A percentile compares a stretch with the other conserved stretches of the same genome.
Evolutionary conservation across 2,888 invertebrate genomes (phyloP).

Genomic region (Proisotoma minuta): DNA sequence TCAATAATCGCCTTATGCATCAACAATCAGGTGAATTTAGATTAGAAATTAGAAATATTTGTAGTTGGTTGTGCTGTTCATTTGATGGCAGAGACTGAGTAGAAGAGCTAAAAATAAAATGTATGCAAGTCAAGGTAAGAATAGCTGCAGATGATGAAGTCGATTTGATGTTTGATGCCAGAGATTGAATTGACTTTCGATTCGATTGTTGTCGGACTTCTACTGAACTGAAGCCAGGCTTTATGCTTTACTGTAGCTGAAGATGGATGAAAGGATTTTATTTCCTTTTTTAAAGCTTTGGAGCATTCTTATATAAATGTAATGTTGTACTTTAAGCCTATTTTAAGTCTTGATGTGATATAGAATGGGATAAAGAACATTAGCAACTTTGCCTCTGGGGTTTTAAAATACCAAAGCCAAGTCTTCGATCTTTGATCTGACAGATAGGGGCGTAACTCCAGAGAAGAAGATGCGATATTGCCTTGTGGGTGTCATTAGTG

Average conservation of each 20-base stretch:
- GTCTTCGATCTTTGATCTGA: constrained; percentile 14
- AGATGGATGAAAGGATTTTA: constrained; percentile 1
- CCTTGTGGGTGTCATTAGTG: constrained; percentile 4
- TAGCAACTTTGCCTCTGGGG: background rate
- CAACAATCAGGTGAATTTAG: background rate
- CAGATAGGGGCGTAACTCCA: background rate
- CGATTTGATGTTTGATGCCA: background rate
- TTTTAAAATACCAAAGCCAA: constrained; percentile 2
- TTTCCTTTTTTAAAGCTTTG: too few relatives aligned
- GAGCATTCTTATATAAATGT: background rate
- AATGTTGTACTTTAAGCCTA: background rate
- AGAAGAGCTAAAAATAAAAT: background rate
- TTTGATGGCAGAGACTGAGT: background rate
- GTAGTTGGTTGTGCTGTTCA: background rate
- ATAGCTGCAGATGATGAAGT: background rate
- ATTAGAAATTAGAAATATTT: background rate
- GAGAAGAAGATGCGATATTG: background rate
- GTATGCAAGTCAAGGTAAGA: background rate
- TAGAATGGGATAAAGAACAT: background rate
- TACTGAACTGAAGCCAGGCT: background rate
- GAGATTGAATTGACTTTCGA: background rate
- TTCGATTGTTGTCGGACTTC: background rate
- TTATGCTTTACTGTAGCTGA: background rate
- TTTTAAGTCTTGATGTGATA: background rate
- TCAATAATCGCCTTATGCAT: too few relatives aligned